Evolutionary conservation across 2,113 vertebrate genomes (phyloP).

Genomic region (Dromiciops gliroides): DNA sequence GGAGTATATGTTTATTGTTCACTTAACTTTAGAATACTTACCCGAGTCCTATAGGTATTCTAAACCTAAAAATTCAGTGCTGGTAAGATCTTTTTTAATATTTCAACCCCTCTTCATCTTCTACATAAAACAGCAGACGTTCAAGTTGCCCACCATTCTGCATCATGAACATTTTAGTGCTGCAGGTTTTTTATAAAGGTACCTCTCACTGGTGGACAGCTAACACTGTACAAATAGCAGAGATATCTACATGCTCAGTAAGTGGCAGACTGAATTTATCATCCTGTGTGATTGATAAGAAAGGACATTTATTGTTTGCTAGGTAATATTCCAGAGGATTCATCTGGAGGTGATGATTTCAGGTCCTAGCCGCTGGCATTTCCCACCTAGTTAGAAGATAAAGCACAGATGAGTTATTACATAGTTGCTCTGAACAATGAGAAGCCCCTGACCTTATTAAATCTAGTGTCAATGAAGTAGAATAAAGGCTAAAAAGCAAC

Average conservation of each 20-base stretch:
- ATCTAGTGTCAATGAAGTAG: constrained; percentile 26
- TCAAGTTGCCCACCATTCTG: background rate
- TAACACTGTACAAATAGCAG: constrained; percentile 50
- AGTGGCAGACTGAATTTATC: constrained; percentile 66
- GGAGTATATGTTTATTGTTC: background rate
- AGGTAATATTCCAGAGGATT: constrained; percentile 62
- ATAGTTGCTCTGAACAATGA: constrained; percentile 57
- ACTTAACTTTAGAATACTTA: constrained; percentile 12
- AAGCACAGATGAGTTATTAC: constrained; percentile 65
- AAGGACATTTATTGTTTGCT: constrained; percentile 71
- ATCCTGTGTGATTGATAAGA: constrained; percentile 62
- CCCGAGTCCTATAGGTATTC: background rate
- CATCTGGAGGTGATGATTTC: constrained; percentile 36
- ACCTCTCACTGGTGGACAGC: constrained; percentile 51
- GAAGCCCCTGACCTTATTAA: constrained; percentile 61
- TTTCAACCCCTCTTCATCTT: constrained; percentile 21
- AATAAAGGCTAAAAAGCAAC: constrained; percentile 61
- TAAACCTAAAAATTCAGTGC: constrained; percentile 37
- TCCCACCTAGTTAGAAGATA: constrained; percentile 61
- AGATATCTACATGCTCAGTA: constrained; percentile 62
- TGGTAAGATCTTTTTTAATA: constrained; percentile 31
- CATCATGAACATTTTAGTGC: constrained; percentile 30
- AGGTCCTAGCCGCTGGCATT: constrained; percentile 45
- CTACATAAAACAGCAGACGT: constrained; percentile 10
- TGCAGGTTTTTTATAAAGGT: constrained; percentile 30